Conservation (phyloP, 2,888 invertebrate genomes). For the Plebejus anna region DNA sequence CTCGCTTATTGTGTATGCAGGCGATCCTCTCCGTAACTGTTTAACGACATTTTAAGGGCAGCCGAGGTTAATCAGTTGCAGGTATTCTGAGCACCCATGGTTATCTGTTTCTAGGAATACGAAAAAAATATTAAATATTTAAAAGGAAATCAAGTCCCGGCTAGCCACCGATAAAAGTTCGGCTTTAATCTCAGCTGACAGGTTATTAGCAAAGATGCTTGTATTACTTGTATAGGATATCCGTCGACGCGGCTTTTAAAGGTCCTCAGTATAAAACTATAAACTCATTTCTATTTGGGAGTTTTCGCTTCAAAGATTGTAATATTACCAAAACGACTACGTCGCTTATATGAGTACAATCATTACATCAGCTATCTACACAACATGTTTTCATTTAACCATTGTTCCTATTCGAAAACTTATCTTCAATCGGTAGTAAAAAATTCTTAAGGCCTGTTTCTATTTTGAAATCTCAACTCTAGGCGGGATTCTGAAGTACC, state of each 20-base stretch:
- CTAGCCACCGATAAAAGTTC: not conserved
- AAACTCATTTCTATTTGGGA: not conserved
- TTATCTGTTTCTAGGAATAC: slow-evolving; percentile 31
- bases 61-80: slow-evolving; percentile 46
- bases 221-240: not conserved
- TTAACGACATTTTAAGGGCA: slow-evolving; percentile 44
- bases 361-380: slow-evolving; percentile 12
- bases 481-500: slow-evolving; percentile 23
- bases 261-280: not conserved
- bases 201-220: not conserved
- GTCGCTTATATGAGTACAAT: not conserved
- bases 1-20: slow-evolving; percentile 60
- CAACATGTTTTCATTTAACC: not conserved
- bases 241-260: not conserved
- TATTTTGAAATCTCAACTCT: slow-evolving; percentile 27
- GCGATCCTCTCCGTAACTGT: slow-evolving; percentile 53
- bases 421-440: slow-evolving; percentile 4
- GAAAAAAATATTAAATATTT: slow-evolving; percentile 1
- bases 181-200: not conserved
- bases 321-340: not conserved
- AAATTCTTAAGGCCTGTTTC: slow-evolving; percentile 20
- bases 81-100: slow-evolving; percentile 34
- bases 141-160: not conserved
- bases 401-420: not conserved
- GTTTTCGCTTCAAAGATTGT: not conserved